These are phyloP conservation scores for Heliconius ethilla DNA, from an alignment of 2,888 invertebrate species.

Conservation along the genomic window DNA sequence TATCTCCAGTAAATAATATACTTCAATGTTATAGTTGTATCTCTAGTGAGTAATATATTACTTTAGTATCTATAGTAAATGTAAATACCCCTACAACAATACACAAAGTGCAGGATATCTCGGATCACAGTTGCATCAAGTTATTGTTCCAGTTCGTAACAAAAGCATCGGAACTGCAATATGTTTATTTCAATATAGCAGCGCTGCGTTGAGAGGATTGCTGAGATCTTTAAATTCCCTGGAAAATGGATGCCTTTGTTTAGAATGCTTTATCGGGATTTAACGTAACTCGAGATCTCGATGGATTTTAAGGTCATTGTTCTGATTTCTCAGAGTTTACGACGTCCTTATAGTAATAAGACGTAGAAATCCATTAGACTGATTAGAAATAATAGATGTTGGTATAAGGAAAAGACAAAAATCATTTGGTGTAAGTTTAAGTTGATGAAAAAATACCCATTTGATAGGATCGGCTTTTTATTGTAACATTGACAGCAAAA, in stretches of 20 bases:
- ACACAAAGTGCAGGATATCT: slow-evolving; percentile 22
- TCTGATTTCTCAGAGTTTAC: slow-evolving; percentile 4
- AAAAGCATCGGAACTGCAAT: slow-evolving; percentile 30
- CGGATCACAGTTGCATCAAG: slow-evolving; percentile 29
- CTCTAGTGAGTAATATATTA: neutral
- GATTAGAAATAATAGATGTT: neutral
- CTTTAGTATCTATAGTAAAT: neutral
- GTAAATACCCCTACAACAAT: slow-evolving; percentile 18
- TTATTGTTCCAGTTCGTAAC: slow-evolving; percentile 31
- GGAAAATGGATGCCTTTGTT: slow-evolving; percentile 35
- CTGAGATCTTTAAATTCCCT: slow-evolving; percentile 32
- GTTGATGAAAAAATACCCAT: neutral
- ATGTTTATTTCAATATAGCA: slow-evolving; percentile 34
- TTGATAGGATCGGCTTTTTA: neutral
- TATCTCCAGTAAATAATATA: no score
- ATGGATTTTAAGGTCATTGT: slow-evolving; percentile 29
- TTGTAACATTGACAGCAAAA: no score
- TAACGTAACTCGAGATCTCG: slow-evolving; percentile 27
- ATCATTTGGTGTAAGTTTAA: neutral
- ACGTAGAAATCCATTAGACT: slow-evolving; percentile 9
- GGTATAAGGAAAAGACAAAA: neutral
- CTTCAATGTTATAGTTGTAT: no score
- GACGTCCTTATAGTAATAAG: neutral
- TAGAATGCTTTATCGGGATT: slow-evolving; percentile 26
- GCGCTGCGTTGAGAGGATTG: slow-evolving; percentile 32